A percentile compares a stretch with the other conserved stretches of the same genome.
Evolutionary conservation across 2,888 invertebrate species (phyloP).

Genomic region (Cephus runcator): DNA sequence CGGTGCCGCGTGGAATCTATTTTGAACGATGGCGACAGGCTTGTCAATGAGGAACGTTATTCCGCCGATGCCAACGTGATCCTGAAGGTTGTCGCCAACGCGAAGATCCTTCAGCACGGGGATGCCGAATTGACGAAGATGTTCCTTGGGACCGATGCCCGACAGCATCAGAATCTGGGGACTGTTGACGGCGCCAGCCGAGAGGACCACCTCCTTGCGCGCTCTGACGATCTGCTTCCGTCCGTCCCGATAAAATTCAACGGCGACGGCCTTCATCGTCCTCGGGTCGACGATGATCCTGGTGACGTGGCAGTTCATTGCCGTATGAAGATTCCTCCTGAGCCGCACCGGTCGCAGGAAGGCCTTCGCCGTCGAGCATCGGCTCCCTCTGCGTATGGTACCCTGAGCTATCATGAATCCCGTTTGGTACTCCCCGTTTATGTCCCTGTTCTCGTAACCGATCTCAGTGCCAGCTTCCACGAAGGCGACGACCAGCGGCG

Average conservation of each 20-base stretch:
- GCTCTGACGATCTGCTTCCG: slow-evolving; percentile 77
- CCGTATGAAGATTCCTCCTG: slow-evolving; percentile 82
- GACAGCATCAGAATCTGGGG: slow-evolving; percentile 93
- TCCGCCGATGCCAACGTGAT: slow-evolving; percentile 89
- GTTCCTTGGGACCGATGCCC: slow-evolving; percentile 81
- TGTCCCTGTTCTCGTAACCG: slow-evolving; percentile 85
- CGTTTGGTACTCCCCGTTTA: slow-evolving; percentile 83
- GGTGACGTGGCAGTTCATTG: slow-evolving; percentile 83
- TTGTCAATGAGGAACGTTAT: slow-evolving; percentile 84
- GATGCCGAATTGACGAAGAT: slow-evolving; percentile 77
- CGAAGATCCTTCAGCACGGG: slow-evolving; percentile 79
- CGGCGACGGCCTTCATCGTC: slow-evolving; percentile 81
- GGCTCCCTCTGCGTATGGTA: slow-evolving; percentile 79
- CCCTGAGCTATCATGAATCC: slow-evolving; percentile 87
- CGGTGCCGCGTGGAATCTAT: slow-evolving; percentile 80
- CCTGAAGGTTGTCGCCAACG: slow-evolving; percentile 85
- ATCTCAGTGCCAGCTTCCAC: slow-evolving; percentile 84
- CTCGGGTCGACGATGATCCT: slow-evolving; percentile 79
- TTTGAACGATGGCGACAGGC: slow-evolving; percentile 85
- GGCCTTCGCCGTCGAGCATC: slow-evolving; percentile 90
- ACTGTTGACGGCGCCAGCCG: slow-evolving; percentile 91
- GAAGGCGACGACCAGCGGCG: slow-evolving; percentile 84
- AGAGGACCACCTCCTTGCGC: slow-evolving; percentile 84
- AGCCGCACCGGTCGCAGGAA: slow-evolving; percentile 82
- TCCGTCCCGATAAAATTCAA: slow-evolving; percentile 83